Percentiles rank a stretch among this genome's conserved stretches.
These are phyloP conservation scores for Columbina picui DNA, from an alignment of 2,113 vertebrate species.

Conservation along the genomic window DNA sequence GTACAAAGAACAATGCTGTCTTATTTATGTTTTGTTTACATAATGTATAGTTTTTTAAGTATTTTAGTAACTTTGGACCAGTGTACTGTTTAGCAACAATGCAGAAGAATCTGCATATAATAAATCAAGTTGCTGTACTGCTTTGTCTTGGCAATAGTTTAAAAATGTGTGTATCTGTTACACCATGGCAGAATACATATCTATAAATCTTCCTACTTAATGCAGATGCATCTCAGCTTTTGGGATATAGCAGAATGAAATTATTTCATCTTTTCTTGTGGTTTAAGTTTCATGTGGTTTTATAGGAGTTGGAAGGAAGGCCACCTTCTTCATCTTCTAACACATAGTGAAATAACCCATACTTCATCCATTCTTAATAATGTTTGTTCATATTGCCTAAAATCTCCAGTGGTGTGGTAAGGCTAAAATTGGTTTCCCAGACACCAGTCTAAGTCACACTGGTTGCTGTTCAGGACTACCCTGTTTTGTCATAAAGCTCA, in stretches of 20 bases:
- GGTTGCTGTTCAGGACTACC: neutral
- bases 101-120: slow-evolving; percentile 87
- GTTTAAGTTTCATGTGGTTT: neutral
- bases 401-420: neutral
- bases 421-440: neutral
- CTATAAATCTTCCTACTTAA: neutral
- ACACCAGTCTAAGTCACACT: neutral
- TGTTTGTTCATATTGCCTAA: neutral
- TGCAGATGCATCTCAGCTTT: neutral
- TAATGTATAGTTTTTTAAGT: slow-evolving; percentile 93
- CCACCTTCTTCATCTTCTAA: neutral
- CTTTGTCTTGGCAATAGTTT: slow-evolving; percentile 68
- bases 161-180: slow-evolving; percentile 24
- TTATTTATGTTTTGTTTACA: slow-evolving; percentile 96
- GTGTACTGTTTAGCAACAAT: slow-evolving; percentile 86
- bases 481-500: neutral
- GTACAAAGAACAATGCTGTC: slow-evolving; percentile 83
- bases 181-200: neutral
- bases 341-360: neutral
- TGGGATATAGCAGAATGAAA: neutral
- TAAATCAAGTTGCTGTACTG: slow-evolving; percentile 81
- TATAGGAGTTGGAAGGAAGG: neutral
- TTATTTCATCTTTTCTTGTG: neutral
- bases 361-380: neutral
- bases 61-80: slow-evolving; percentile 92